These are phyloP conservation scores for Alouatta palliata DNA, from an alignment of 2,113 vertebrate genomes.

Conservation along the genomic window DNA sequence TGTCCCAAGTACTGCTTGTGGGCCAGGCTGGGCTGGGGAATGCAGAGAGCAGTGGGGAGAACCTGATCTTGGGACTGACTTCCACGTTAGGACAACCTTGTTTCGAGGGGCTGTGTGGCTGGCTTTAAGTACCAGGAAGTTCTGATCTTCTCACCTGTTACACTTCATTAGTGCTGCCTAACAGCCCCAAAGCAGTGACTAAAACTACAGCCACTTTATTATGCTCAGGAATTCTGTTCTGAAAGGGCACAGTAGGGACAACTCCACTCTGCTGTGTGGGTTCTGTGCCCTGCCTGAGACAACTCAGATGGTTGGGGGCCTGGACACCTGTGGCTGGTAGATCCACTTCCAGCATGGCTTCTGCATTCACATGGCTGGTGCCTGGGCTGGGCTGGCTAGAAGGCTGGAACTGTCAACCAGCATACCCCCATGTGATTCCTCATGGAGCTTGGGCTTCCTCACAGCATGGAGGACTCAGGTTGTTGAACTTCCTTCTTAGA, in stretches of 20 bases:
- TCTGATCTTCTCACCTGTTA: too few species aligned
- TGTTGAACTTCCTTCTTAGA: rapidly evolving
- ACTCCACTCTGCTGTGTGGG: neutral
- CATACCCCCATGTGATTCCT: rapidly evolving
- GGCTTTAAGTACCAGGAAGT: neutral
- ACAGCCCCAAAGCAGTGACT: rapidly evolving
- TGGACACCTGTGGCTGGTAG: rapidly evolving
- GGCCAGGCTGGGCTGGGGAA: rapidly evolving
- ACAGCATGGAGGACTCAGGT: rapidly evolving
- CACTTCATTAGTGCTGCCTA: rapidly evolving
- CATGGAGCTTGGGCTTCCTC: rapidly evolving
- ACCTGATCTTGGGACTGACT: neutral
- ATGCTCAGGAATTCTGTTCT: rapidly evolving
- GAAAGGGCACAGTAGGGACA: neutral
- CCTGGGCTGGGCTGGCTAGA: rapidly evolving
- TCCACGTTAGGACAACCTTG: neutral
- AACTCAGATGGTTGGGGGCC: rapidly evolving
- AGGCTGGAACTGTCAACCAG: rapidly evolving
- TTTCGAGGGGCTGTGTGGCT: rapidly evolving
- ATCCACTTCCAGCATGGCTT: rapidly evolving
- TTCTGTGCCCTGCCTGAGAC: rapidly evolving
- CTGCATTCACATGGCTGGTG: rapidly evolving
- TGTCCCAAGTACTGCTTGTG: rapidly evolving
- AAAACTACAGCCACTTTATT: rapidly evolving
- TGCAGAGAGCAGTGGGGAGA: rapidly evolving